Conservation (phyloP, 2,113 vertebrate species). For the Rhinolophus ferrumequinum region DNA sequence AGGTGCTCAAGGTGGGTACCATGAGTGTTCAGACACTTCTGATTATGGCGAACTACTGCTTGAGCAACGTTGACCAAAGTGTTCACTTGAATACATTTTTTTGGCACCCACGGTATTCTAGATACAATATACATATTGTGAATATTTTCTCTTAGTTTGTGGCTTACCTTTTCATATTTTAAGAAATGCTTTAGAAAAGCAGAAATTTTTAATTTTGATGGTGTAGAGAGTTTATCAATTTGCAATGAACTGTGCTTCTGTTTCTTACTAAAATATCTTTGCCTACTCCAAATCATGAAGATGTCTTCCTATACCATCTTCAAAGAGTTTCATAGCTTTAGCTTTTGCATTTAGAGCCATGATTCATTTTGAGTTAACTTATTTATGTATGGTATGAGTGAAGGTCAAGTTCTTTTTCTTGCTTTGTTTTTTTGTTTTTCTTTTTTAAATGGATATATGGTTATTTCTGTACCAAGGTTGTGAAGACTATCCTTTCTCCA, state of each 20-base stretch:
- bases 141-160: neutral
- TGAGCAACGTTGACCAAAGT: too few relatives aligned
- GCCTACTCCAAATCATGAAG: neutral
- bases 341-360: neutral
- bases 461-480: neutral
- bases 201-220: neutral
- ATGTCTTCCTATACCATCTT: neutral
- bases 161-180: neutral
- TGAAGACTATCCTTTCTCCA: neutral
- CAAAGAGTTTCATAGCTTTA: neutral
- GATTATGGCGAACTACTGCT: too few relatives aligned
- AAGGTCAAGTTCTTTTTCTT: neutral
- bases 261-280: neutral
- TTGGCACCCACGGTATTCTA: neutral
- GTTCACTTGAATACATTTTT: too few relatives aligned
- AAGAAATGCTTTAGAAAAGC: neutral
- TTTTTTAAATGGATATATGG: neutral
- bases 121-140: neutral
- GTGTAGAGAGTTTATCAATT: neutral
- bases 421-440: neutral
- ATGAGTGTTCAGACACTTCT: too few relatives aligned
- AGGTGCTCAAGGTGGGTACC: too few relatives aligned
- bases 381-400: neutral
- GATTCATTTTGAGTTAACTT: conserved; percentile 2
- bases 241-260: neutral